phyloP scores from a whole-genome alignment of 2,888 invertebrate genomes.

The Apoderus coryli region DNA sequence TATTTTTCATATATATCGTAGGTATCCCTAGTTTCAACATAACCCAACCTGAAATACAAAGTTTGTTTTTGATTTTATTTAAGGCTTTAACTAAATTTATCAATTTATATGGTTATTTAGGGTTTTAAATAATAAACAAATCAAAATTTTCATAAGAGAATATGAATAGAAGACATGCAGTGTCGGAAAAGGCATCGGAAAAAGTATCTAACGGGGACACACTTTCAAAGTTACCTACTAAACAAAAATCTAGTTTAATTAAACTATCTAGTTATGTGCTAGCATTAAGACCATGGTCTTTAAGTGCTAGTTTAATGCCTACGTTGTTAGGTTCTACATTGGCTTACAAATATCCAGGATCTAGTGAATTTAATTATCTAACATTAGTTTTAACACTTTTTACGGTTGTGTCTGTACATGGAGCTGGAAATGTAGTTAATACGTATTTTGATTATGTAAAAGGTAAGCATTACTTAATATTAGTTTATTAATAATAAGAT shows the following conservation, averaged over 20 bases:
- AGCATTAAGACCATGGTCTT: constrained; percentile 86
- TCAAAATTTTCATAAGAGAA: too few species aligned
- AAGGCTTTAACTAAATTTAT: too few species aligned
- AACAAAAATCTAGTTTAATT: constrained; percentile 46
- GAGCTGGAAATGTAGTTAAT: constrained; percentile 92
- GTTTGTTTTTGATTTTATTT: too few species aligned
- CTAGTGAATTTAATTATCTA: constrained; percentile 62
- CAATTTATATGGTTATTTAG: too few species aligned
- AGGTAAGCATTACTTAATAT: too few species aligned
- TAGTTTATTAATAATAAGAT: too few species aligned
- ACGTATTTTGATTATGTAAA: constrained; percentile 92
- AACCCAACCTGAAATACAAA: too few species aligned
- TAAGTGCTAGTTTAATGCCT: constrained; percentile 83
- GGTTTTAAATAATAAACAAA: too few species aligned
- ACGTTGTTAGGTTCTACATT: constrained; percentile 80
- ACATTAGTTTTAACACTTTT: constrained; percentile 68
- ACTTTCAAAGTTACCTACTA: constrained; percentile 8
- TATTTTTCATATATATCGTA: too few species aligned
- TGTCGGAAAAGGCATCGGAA: too few species aligned
- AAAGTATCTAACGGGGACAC: constrained; percentile 15
- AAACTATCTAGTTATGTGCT: constrained; percentile 78
- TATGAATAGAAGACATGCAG: too few species aligned
- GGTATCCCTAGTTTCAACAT: too few species aligned
- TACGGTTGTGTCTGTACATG: constrained; percentile 84
- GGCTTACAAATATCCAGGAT: constrained; percentile 68